Conservation (phyloP, 2,113 vertebrate genomes). For the Cyrtonyx montezumae region DNA sequence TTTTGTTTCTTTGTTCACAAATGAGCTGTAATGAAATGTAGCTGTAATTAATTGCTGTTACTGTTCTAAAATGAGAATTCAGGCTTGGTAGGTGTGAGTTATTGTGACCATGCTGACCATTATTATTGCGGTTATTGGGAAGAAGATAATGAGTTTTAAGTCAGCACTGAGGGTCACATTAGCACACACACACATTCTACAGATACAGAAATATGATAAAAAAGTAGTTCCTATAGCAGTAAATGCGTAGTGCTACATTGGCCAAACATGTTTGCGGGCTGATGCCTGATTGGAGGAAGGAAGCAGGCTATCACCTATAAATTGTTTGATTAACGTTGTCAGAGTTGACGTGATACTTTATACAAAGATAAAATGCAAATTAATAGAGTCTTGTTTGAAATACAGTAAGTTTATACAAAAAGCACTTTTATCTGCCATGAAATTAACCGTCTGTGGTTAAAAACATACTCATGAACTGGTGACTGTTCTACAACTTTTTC, state of each 20-base stretch:
- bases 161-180: neutral
- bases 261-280: neutral
- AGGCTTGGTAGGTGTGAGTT: neutral
- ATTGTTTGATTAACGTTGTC: neutral
- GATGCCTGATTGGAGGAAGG: neutral
- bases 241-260: neutral
- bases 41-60: neutral
- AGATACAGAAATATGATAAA: neutral
- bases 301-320: neutral
- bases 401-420: conserved; percentile 22
- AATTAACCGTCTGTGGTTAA: neutral
- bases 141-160: neutral
- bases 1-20: neutral
- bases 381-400: neutral
- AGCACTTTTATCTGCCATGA: neutral
- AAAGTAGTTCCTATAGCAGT: neutral
- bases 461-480: conserved; percentile 6
- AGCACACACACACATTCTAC: neutral
- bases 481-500: neutral
- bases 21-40: neutral
- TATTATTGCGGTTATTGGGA: neutral
- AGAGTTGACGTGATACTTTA: neutral
- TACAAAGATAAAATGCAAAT: conserved; percentile 9
- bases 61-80: neutral
- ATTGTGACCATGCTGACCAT: neutral